phyloP scores from a whole-genome alignment of 2,113 vertebrate genomes.

The Hypocryptadius cinnamomeus region DNA sequence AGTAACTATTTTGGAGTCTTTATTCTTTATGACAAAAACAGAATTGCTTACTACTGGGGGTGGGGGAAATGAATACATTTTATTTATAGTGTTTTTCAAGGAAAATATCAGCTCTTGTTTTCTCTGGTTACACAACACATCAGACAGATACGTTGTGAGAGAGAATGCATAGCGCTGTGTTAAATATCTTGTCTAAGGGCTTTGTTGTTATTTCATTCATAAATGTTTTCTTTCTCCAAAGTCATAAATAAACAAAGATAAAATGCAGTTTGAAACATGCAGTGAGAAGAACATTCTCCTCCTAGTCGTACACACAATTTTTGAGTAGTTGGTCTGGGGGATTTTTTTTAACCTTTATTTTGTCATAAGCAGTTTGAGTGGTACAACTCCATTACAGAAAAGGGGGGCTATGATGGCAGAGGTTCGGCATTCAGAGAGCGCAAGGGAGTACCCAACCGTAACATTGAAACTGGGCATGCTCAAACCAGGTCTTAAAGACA shows the following conservation, averaged over 20 bases:
- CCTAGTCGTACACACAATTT: neutral
- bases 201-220: neutral
- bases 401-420: neutral
- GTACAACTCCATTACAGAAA: neutral
- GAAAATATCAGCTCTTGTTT: neutral
- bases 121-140: neutral
- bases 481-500: rapidly evolving
- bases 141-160: neutral
- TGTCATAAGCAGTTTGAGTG: neutral
- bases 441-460: neutral
- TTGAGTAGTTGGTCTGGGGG: neutral
- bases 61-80: neutral
- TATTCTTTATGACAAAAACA: neutral
- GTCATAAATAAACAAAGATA: neutral
- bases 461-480: rapidly evolving
- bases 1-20: neutral
- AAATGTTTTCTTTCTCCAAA: neutral
- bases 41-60: neutral
- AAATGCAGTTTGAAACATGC: neutral
- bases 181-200: neutral
- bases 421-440: rapidly evolving
- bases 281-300: neutral
- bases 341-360: neutral
- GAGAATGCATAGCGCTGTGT: neutral
- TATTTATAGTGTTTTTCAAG: neutral